Evolutionary conservation across 2,888 invertebrate species (phyloP), one percentile per base, ranked within the genome.

Genomic region (Euphydryas editha): DNA sequence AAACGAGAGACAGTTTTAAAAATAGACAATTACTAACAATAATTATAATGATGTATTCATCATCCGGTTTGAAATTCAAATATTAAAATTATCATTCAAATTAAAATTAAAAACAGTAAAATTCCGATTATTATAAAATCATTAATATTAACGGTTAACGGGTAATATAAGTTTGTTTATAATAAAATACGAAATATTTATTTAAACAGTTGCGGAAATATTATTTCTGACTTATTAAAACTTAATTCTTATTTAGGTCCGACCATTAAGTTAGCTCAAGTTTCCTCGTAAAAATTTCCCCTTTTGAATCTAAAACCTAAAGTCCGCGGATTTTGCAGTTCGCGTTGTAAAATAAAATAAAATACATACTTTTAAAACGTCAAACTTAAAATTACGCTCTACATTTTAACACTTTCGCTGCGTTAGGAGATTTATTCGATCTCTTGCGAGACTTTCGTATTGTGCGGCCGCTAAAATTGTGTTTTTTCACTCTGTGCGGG

Each of bases 251-350:
- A 58, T 61, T 58, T 57, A 58, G 58, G 56, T 44, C 51, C 17
- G 61, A 44, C 59, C 59, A 58, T 66, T 51, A 51, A 42, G 30
- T 57, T 51, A 63, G 47, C 24, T 51, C 78, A 88, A 88, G 81
- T 88, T 88, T 81, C 74, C 83, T 85, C 85, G 81, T 87, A 88
- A 88, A 86, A 86, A 84, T 84, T 77, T 81, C 78, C n/a, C 73
- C 75, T 76, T 85, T 81, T 79, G 76, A 75, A 75, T 80, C 79
- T 74, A 78, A 83, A 81, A 84, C 63, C 58, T 63, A 83, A 84
- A 84, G 83, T 81, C 81, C 78, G 59, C 78, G 78, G 66, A 78
- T 81, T 76, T 83, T 84, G 79, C 70, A 77, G 76, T 75, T 73
- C 77, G 75, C 78, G 76, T 83, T 84, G 82, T 82, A 74, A 76